Conservation (phyloP, 2,888 invertebrate species). For the Phania funesta region DNA sequence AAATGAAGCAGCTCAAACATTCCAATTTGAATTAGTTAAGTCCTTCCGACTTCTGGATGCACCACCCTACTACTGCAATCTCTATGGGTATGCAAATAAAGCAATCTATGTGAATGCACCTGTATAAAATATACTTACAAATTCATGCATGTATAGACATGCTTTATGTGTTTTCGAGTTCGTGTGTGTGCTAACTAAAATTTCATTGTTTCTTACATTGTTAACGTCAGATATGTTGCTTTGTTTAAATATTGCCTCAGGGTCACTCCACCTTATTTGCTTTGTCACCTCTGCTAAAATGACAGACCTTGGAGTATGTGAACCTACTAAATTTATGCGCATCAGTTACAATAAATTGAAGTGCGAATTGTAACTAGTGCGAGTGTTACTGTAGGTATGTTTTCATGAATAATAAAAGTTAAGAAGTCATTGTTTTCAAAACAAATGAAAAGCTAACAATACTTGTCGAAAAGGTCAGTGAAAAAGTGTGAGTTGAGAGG, state of each 20-base stretch:
- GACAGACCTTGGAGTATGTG: constrained; percentile 61
- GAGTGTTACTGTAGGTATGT: constrained; percentile 41
- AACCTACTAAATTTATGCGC: constrained; percentile 55
- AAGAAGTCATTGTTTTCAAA: constrained; percentile 53
- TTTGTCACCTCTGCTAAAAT: constrained; percentile 66
- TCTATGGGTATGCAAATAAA: constrained; percentile 17
- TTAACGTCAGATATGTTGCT: constrained; percentile 34
- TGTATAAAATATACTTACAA: neutral
- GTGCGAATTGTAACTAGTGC: constrained; percentile 60
- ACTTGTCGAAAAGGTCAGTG: constrained; percentile 5
- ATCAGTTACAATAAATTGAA: constrained; percentile 63
- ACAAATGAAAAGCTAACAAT: constrained; percentile 59
- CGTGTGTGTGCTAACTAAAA: constrained; percentile 12
- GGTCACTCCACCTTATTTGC: constrained; percentile 67
- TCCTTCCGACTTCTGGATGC: neutral
- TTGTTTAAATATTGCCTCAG: constrained; percentile 64
- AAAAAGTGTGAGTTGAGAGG: neutral
- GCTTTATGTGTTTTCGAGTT: neutral
- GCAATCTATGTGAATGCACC: neutral
- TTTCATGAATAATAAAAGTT: constrained; percentile 46
- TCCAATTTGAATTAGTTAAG: neutral
- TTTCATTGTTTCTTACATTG: constrained; percentile 55
- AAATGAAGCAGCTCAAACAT: neutral
- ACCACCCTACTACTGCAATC: neutral
- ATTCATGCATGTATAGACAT: neutral